phyloP scores from a whole-genome alignment of 2,797 vertebrate species.

The Champsocephalus gunnari region DNA sequence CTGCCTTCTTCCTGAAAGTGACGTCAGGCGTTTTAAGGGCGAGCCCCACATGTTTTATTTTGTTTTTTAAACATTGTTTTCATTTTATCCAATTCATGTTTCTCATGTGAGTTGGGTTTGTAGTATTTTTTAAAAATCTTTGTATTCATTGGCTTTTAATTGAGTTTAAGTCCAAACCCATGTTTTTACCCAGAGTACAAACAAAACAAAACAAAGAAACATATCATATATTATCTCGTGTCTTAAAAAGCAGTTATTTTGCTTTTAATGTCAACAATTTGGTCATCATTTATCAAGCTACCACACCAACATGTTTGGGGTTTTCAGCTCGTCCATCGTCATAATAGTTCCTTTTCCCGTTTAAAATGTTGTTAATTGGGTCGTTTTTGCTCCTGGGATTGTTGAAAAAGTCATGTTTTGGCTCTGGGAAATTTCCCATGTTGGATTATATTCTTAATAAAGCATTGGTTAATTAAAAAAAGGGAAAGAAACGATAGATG shows the following conservation, averaged over 20 bases:
- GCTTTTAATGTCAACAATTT: neutral
- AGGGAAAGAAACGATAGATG: neutral
- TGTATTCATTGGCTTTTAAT: too few relatives aligned
- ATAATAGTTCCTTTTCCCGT: neutral
- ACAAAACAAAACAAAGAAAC: too few relatives aligned
- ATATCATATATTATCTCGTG: too few relatives aligned
- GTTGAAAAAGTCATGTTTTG: neutral
- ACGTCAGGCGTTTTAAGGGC: conserved; percentile 12
- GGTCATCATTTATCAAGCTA: neutral
- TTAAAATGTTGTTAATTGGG: neutral
- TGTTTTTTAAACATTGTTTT: neutral
- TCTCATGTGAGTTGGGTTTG: neutral
- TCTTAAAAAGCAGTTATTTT: too few relatives aligned
- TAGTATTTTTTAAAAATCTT: too few relatives aligned
- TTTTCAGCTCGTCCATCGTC: neutral
- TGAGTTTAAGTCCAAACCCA: too few relatives aligned
- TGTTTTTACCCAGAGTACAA: too few relatives aligned
- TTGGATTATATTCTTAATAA: neutral
- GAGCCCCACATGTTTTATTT: neutral
- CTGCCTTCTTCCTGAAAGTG: neutral
- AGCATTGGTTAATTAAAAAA: neutral
- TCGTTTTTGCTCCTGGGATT: neutral
- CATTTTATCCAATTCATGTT: neutral
- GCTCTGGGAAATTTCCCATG: too few relatives aligned
- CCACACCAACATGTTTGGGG: neutral